Base-by-base conservation (phyloP, 2,888 invertebrate genomes). In the Melikaiella ostensackeni region DNA sequence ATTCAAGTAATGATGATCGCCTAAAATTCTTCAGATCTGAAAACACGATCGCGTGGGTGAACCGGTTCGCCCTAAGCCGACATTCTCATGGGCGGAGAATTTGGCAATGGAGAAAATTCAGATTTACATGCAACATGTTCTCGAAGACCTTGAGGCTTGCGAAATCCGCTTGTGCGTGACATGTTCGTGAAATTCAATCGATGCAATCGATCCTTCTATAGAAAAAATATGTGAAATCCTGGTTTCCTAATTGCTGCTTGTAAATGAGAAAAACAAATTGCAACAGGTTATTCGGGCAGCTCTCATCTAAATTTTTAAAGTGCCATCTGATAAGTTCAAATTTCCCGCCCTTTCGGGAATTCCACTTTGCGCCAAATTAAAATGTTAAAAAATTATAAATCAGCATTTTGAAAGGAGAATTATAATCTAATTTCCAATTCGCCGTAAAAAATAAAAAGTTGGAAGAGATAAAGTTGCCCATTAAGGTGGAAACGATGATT, bases 61-160 rank as follows among this genome's bases (percentile, higher is more conserved):
- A 50, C 70, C 50, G 70, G 50, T 70, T 70, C 46, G 5, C 7
- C 11, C 27, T 30, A 50, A 46, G 11, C 7, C 30, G 70, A 30
- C 50, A 50, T 27, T 46, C 19, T 70, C 70, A 50, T 30, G 46
- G n/a, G 46, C 11, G 27, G 46, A 30, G 46, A 70, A 70, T 70
- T 50, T 30, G 70, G 50, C 70, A 50, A 50, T 27, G 27, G 38
- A 8, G 38, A 11, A 13, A 38, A 59, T 27, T 59, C 59, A 16
- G 13, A 24, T 57, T 24, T 57, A 13, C 57, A 24, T 24, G 11
- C 21, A 24, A 16, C 24, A 11, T 13, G 59, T 16, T 59, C 24
- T 59, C 24, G 13, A 13, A 59, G 59, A 59, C 59, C 59, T 59
- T 59, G 59, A 59, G 24, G 8, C 3, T 5, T 6, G 27, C 27